Percentiles rank a stretch among this genome's conserved stretches.
phyloP scores from a whole-genome alignment of 2,113 vertebrate species.

The Pithys albifrons region DNA sequence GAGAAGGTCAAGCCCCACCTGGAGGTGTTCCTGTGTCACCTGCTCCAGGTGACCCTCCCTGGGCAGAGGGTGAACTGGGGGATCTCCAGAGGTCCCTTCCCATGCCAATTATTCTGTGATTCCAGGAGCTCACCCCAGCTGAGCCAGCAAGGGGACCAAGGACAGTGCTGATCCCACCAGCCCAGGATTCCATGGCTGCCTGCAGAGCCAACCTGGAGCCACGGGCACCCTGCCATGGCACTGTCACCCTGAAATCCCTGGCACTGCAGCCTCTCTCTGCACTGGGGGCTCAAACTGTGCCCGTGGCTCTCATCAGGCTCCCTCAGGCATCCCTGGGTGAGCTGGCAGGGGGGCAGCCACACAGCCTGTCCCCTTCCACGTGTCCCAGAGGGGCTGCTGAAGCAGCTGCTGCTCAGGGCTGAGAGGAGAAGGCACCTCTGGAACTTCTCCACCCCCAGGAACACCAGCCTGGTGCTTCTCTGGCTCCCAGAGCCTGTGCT shows the following conservation, averaged over 20 bases:
- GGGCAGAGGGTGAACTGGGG: background rate
- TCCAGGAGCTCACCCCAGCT: background rate
- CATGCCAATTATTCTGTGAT: background rate
- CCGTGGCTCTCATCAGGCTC: background rate
- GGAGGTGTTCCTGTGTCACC: background rate
- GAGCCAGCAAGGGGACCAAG: background rate
- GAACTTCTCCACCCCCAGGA: background rate
- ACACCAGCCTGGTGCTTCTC: background rate
- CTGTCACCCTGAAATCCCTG: background rate
- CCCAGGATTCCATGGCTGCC: background rate
- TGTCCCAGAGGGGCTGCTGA: background rate
- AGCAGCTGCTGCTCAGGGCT: background rate
- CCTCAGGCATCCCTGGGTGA: background rate
- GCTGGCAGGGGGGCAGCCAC: background rate
- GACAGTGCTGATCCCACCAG: background rate
- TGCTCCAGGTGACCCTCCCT: background rate
- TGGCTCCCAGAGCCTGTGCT: background rate
- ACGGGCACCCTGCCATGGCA: accelerated
- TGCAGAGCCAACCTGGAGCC: background rate
- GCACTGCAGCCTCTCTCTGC: background rate
- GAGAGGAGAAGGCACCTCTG: background rate
- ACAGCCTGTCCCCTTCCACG: background rate
- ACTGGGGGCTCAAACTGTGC: background rate
- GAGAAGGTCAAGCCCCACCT: background rate
- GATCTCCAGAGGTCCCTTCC: background rate